Evolutionary conservation across 1,140 invertebrate genomes (phyloP).

Genomic region (Medauroidea extradentata): DNA sequence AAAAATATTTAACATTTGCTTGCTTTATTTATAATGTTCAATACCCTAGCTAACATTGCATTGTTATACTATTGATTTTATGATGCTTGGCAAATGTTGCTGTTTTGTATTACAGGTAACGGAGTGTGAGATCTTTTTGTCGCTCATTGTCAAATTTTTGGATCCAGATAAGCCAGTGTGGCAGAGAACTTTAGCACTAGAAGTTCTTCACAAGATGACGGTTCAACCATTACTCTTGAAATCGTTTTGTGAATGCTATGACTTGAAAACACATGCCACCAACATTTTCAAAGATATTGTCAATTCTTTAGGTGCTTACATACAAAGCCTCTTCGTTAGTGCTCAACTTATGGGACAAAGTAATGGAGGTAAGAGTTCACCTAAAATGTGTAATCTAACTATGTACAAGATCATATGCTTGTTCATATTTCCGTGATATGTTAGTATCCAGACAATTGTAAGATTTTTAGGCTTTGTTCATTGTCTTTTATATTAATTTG

Average conservation of each 20-base stretch:
- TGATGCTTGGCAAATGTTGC: constrained; percentile 10
- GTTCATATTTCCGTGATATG: no score
- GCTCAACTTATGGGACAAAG: constrained; percentile 48
- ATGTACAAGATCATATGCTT: no score
- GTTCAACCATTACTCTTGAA: constrained; percentile 83
- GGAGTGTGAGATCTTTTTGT: constrained; percentile 98
- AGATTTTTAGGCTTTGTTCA: no score
- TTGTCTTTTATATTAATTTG: no score
- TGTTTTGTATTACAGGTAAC: constrained; percentile 65
- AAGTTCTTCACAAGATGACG: constrained; percentile 93
- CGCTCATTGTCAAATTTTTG: constrained; percentile 93
- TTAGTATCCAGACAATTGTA: no score
- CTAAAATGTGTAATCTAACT: no score
- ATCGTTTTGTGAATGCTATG: constrained; percentile 91
- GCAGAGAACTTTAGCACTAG: constrained; percentile 91
- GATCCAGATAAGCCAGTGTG: constrained; percentile 94
- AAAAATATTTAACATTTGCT: not conserved
- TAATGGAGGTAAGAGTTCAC: constrained; percentile 34
- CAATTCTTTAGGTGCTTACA: constrained; percentile 88
- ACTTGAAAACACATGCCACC: constrained; percentile 87
- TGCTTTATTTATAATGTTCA: no score
- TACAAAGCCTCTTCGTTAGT: constrained; percentile 88
- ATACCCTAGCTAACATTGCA: not conserved
- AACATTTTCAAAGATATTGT: constrained; percentile 95
- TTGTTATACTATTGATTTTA: constrained; percentile 7